Evolutionary conservation across 2,113 vertebrate genomes (phyloP).

Genomic region (Chaenocephalus aceratus): DNA sequence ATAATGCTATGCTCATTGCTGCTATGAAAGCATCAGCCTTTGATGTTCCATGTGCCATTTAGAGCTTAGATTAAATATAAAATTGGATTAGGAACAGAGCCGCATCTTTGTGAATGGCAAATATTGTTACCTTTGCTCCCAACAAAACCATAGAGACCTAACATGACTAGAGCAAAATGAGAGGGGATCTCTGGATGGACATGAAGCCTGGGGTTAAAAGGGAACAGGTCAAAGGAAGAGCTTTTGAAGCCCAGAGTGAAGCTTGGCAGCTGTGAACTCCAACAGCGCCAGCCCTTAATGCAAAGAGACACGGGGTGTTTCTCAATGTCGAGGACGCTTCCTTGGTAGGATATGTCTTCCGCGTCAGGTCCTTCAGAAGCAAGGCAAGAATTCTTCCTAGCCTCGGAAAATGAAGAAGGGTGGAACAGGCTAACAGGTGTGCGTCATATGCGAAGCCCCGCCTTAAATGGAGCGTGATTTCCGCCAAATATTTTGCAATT

Average conservation of each 20-base stretch:
- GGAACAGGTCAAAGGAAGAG: constrained; percentile 28
- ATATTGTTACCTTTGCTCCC: constrained; percentile 13
- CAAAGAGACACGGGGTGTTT: constrained; percentile 10
- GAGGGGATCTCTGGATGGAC: constrained; percentile 4
- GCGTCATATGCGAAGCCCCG: no score
- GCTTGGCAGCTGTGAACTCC: constrained; percentile 39
- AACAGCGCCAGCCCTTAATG: constrained; percentile 36
- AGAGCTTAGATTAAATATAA: background rate
- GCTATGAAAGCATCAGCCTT: background rate
- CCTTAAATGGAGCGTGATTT: no score
- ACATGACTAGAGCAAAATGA: constrained; percentile 34
- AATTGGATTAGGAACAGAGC: background rate
- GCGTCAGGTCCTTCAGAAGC: no score
- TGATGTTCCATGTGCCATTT: constrained; percentile 6
- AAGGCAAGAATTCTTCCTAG: no score
- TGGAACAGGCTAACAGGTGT: no score
- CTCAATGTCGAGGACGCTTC: no score
- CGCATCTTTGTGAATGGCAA: background rate
- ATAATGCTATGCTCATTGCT: no score
- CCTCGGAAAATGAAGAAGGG: no score
- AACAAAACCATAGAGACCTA: constrained; percentile 1
- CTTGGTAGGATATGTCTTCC: no score
- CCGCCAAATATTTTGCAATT: no score
- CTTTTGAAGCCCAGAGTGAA: constrained; percentile 35
- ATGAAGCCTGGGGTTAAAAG: constrained; percentile 34